Base-by-base conservation (phyloP, 2,888 invertebrate genomes). In the Drosophila formosana region DNA sequence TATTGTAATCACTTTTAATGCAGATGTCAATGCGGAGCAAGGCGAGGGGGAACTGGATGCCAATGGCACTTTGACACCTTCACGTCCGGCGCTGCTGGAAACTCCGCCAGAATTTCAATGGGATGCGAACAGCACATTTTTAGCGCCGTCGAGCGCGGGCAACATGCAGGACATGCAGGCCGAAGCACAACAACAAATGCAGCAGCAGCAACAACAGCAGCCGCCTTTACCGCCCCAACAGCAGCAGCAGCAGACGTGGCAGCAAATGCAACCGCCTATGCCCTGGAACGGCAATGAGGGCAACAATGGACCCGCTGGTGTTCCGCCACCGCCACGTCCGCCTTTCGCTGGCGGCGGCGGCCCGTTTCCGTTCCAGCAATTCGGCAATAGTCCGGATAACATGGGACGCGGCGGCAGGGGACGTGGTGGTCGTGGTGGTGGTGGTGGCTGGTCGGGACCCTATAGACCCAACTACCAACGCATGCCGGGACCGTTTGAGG, bases 61-160 rank as follows among this genome's bases (percentile, higher is more conserved):
- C 11, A 88, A 79, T 49, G 82, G 78, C 5, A 61, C 45, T 3
- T 26, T 72, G 37, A 63, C 81, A 46, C 67, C 78, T 4, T 49
- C 69, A 13, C 85, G 90, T 25, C 90, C 90, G n/a, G 90, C 90
- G 34, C 64, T 91, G 51, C 73, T 91, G 26, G 90, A 91, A 72
- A 91, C 91, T 18, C 91, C 91, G 23, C 56, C 82, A 9, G 91
- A 91, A 46, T 91, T 90, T 72, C 70, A 79, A 43, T 91, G 91
- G 91, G 90, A 91, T 45, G 32, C 78, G 2, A 81, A 65, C 52
- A 89, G 66, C 51, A 78, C 60, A 63, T 83, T 83, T 62, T 13
- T 81, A 32, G 56, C 56, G 5, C 13, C 63, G 45, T 46, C 69
- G 30, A 62, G 63, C 51, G 30, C 68, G 39, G 64, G 74, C 39